Evolutionary conservation across 2,797 vertebrate species (phyloP).

Genomic region (Microhierax caerulescens): DNA sequence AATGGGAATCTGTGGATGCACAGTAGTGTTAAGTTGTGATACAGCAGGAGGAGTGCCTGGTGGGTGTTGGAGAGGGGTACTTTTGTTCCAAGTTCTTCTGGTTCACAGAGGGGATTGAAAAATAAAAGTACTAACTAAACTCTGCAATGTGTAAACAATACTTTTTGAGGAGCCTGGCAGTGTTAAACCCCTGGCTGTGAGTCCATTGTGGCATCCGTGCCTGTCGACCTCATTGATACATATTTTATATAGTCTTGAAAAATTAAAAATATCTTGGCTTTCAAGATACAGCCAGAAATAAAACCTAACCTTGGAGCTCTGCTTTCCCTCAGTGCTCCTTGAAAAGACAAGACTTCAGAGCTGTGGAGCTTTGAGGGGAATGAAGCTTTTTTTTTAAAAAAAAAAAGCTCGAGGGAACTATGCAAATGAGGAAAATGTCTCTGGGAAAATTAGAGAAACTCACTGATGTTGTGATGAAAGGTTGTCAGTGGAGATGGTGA

Average conservation of each 20-base stretch:
- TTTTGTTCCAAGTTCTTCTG: constrained; percentile 11
- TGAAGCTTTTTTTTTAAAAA: neutral
- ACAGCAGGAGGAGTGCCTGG: neutral
- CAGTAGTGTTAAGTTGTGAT: neutral
- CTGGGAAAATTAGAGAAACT: constrained; percentile 71
- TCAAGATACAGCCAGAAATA: constrained; percentile 60
- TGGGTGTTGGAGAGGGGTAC: neutral
- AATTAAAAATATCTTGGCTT: constrained; percentile 36
- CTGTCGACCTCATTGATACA: constrained; percentile 31
- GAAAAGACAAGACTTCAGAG: constrained; percentile 61
- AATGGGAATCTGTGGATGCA: neutral
- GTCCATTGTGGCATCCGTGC: neutral
- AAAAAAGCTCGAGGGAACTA: constrained; percentile 47
- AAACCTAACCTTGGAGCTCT: constrained; percentile 49
- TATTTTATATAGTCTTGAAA: constrained; percentile 61
- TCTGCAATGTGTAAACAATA: neutral
- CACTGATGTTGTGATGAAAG: constrained; percentile 74
- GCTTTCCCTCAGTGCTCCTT: neutral
- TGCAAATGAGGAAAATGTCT: constrained; percentile 65
- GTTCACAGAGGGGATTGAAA: neutral
- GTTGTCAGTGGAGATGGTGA: constrained; percentile 70
- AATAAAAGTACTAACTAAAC: neutral
- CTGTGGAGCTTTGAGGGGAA: constrained; percentile 57
- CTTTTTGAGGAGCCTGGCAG: neutral
- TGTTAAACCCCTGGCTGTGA: neutral